Evolutionary conservation across 2,113 vertebrate species (phyloP).

Genomic region (Microtus montanus): DNA sequence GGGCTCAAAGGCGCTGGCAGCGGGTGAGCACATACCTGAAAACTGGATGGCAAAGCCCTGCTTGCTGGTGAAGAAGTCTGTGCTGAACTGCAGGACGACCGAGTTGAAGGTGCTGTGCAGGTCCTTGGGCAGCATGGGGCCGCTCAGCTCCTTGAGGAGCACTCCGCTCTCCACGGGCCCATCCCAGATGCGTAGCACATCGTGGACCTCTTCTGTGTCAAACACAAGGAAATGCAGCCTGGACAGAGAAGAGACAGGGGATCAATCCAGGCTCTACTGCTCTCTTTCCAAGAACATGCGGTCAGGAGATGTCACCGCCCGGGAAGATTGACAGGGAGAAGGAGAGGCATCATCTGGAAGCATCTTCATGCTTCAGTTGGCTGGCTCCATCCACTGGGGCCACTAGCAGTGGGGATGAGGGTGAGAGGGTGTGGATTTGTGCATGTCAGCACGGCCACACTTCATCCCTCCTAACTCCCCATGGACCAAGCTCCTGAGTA

Average conservation of each 20-base stretch:
- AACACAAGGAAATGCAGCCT: slow-evolving; percentile 98
- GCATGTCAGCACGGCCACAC: too few species aligned
- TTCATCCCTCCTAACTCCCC: not conserved
- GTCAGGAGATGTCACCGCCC: not conserved
- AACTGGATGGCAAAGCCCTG: slow-evolving; percentile 98
- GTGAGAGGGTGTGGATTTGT: not conserved
- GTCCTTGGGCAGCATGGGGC: slow-evolving; percentile 89
- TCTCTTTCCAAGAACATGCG: rapidly evolving
- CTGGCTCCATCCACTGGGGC: not conserved
- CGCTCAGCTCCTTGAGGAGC: slow-evolving; percentile 93
- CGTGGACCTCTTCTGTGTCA: slow-evolving; percentile 97
- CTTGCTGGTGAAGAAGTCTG: slow-evolving; percentile 99
- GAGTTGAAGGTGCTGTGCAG: slow-evolving; percentile 97
- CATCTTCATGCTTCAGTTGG: rapidly evolving
- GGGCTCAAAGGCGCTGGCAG: rapidly evolving
- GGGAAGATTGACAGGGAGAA: not conserved
- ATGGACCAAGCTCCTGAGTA: not conserved
- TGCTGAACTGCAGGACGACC: slow-evolving; percentile 96
- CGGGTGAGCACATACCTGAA: slow-evolving; percentile 86
- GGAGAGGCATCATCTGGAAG: not conserved
- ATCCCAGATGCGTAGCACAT: slow-evolving; percentile 96
- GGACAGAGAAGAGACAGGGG: not conserved
- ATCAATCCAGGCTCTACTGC: not conserved
- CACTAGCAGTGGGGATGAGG: not conserved
- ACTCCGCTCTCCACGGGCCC: slow-evolving; percentile 96